Percentiles rank a stretch among this genome's conserved stretches.
Conservation (phyloP, 2,113 vertebrate genomes). For the Phrynosoma platyrhinos region DNA sequence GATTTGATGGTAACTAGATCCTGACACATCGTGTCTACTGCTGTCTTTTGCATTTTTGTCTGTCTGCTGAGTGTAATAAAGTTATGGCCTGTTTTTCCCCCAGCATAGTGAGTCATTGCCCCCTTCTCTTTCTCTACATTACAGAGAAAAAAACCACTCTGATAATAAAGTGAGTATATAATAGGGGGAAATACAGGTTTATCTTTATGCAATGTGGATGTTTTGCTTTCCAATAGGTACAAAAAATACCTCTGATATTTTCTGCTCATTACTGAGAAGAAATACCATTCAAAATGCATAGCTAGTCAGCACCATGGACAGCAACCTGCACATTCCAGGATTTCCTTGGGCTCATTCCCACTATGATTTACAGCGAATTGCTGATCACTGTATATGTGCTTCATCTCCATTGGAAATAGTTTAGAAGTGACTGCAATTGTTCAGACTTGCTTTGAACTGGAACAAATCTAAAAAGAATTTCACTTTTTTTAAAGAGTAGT, state of each 20-base stretch:
- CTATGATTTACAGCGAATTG: no score
- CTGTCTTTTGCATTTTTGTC: background rate
- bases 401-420: no score
- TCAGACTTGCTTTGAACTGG: no score
- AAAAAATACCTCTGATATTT: background rate
- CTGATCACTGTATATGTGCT: no score
- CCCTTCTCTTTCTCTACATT: background rate
- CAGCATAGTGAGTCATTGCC: background rate
- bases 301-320: constrained; percentile 68
- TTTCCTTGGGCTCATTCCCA: background rate
- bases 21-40: background rate
- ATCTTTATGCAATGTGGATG: background rate
- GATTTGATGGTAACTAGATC: background rate
- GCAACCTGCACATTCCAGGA: background rate
- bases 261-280: accelerated
- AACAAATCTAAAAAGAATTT: no score
- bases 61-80: background rate
- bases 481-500: no score
- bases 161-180: no score
- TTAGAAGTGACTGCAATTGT: no score
- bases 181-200: background rate
- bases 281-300: accelerated
- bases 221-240: background rate
- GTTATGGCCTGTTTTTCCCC: background rate
- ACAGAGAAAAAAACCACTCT: background rate